phyloP scores from a whole-genome alignment of 2,888 invertebrate species.

The Coleophora deauratella region DNA sequence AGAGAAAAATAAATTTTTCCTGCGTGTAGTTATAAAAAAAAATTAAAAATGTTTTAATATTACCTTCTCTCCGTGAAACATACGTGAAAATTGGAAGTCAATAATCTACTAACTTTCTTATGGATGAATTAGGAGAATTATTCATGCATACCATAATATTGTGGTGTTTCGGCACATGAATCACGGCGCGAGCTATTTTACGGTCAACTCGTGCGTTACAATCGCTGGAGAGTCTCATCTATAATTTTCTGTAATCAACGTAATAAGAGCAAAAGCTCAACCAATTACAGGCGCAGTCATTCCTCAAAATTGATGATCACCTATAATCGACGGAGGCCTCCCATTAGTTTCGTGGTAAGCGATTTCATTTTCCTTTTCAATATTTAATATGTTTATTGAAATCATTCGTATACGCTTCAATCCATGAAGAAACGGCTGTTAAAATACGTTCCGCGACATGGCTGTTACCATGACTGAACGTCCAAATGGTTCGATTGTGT shows the following conservation, averaged over 20 bases:
- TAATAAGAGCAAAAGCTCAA: slow-evolving; percentile 28
- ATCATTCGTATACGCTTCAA: too few relatives aligned
- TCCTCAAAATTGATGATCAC: slow-evolving; percentile 21
- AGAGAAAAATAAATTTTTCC: too few relatives aligned
- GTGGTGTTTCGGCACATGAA: neutral
- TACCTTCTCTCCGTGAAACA: too few relatives aligned
- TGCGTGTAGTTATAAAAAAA: too few relatives aligned
- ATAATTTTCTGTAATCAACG: slow-evolving; percentile 49
- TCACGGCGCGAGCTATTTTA: neutral
- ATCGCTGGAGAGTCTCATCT: slow-evolving; percentile 21
- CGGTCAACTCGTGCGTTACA: slow-evolving; percentile 7
- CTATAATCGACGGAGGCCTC: slow-evolving; percentile 13
- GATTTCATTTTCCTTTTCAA: slow-evolving; percentile 11
- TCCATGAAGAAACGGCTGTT: too few relatives aligned
- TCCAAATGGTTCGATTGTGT: too few relatives aligned
- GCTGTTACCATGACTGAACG: too few relatives aligned
- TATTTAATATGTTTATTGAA: too few relatives aligned
- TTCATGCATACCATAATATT: neutral
- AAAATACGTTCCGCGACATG: too few relatives aligned
- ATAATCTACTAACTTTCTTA: too few relatives aligned
- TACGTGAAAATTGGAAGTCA: too few relatives aligned
- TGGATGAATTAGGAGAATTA: neutral
- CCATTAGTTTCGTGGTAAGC: slow-evolving; percentile 9
- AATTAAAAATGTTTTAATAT: too few relatives aligned
- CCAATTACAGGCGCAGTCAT: slow-evolving; percentile 31